These are phyloP conservation scores for Sardina pilchardus DNA, from an alignment of 2,113 vertebrate genomes.

Conservation along the genomic window DNA sequence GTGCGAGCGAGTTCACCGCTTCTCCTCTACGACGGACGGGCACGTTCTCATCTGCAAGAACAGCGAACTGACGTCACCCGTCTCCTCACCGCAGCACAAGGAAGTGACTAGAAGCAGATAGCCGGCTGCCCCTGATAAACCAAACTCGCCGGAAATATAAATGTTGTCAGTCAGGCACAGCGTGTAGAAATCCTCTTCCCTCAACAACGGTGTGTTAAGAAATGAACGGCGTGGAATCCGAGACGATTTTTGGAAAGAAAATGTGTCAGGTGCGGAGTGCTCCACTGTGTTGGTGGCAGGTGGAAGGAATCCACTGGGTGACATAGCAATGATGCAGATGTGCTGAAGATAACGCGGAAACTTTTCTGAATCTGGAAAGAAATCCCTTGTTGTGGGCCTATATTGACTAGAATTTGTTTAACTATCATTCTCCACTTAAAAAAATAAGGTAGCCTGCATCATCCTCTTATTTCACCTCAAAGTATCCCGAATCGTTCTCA, in stretches of 20 bases:
- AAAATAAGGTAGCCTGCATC: too few relatives aligned
- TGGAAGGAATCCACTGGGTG: not conserved
- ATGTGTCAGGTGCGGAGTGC: not conserved
- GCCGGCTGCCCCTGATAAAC: not conserved
- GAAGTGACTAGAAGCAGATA: constrained; percentile 58
- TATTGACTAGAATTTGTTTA: not conserved
- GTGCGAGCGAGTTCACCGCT: constrained; percentile 46
- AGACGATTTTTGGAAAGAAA: not conserved
- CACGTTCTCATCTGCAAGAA: constrained; percentile 63
- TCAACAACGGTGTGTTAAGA: not conserved
- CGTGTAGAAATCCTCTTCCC: not conserved
- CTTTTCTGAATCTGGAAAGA: not conserved
- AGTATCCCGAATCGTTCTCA: not conserved
- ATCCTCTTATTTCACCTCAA: not conserved
- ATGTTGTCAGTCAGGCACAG: not conserved
- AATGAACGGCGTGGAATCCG: not conserved
- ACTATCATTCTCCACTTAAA: too few relatives aligned
- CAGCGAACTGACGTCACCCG: constrained; percentile 71
- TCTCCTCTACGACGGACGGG: constrained; percentile 48
- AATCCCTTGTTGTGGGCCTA: not conserved
- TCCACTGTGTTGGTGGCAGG: not conserved
- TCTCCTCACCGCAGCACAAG: constrained; percentile 65
- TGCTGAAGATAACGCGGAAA: not conserved
- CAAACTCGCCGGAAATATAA: not conserved
- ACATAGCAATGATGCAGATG: not conserved